These are phyloP conservation scores for Melinaea marsaeus DNA, from an alignment of 2,888 invertebrate species.

Conservation along the genomic window DNA sequence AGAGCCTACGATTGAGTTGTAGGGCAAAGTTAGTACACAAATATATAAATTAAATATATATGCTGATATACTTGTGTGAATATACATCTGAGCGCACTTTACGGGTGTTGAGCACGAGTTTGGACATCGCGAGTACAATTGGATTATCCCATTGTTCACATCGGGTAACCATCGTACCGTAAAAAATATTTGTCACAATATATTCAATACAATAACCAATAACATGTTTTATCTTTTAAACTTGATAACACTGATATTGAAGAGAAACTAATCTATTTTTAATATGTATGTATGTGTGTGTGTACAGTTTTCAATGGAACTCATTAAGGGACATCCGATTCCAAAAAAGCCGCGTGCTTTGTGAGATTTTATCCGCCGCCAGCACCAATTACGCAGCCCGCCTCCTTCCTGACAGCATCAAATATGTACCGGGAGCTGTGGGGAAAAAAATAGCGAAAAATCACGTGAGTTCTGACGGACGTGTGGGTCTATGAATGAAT, in stretches of 20 bases:
- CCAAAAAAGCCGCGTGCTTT: constrained; percentile 40
- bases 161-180: constrained; percentile 37
- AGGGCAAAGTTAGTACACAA: too few species aligned
- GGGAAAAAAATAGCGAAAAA: constrained; percentile 43
- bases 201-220: constrained; percentile 25
- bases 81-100: constrained; percentile 58
- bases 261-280: not conserved
- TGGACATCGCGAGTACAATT: constrained; percentile 53
- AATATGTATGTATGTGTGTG: constrained; percentile 5
- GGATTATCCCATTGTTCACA: constrained; percentile 61
- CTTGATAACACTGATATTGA: not conserved
- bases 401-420: constrained; percentile 66
- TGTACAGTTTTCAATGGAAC: constrained; percentile 38
- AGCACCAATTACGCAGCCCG: constrained; percentile 57
- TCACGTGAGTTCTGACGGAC: constrained; percentile 49
- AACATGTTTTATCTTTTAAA: not conserved
- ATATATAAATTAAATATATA: too few species aligned
- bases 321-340: constrained; percentile 44
- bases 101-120: constrained; percentile 61
- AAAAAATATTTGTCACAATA: constrained; percentile 30
- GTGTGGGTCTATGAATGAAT: constrained; percentile 63
- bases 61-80: constrained; percentile 12
- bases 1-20: too few species aligned
- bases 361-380: constrained; percentile 49
- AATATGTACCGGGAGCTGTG: constrained; percentile 57